Conservation (phyloP, 1,140 invertebrate genomes). For the Danaus plexippus region DNA sequence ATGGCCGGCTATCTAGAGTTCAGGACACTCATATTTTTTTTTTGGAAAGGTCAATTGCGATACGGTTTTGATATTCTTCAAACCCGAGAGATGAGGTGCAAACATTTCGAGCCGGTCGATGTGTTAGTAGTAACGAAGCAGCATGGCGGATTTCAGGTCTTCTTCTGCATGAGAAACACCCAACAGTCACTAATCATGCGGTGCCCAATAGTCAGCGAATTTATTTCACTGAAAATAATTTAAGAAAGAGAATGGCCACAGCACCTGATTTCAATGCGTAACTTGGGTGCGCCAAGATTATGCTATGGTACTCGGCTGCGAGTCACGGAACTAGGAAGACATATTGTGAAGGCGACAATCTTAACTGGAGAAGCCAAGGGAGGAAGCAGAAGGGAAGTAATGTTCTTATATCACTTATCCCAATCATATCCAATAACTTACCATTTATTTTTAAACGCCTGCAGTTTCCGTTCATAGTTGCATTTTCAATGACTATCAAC, state of each 20-base stretch:
- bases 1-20: slow-evolving; percentile 28
- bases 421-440: slow-evolving; percentile 33
- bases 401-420: too few species aligned
- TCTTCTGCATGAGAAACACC: slow-evolving; percentile 28
- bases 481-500: too few species aligned
- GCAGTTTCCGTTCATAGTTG: slow-evolving; percentile 65
- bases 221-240: slow-evolving; percentile 28
- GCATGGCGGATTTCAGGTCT: slow-evolving; percentile 38
- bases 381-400: too few species aligned
- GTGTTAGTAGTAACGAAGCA: slow-evolving; percentile 58
- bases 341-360: too few species aligned
- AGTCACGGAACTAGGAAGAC: slow-evolving; percentile 17
- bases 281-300: slow-evolving; percentile 28
- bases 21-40: slow-evolving; percentile 33
- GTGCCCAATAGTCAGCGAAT: slow-evolving; percentile 26
- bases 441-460: slow-evolving; percentile 1
- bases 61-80: slow-evolving; percentile 34
- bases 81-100: slow-evolving; percentile 25
- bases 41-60: slow-evolving; percentile 29
- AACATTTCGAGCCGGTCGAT: slow-evolving; percentile 41
- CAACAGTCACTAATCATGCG: slow-evolving; percentile 28
- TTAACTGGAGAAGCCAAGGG: too few species aligned
- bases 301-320: too few species aligned
- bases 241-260: slow-evolving; percentile 24
- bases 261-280: slow-evolving; percentile 31